Conservation (phyloP, 2,888 invertebrate species). For the Macrophya alboannulata region DNA sequence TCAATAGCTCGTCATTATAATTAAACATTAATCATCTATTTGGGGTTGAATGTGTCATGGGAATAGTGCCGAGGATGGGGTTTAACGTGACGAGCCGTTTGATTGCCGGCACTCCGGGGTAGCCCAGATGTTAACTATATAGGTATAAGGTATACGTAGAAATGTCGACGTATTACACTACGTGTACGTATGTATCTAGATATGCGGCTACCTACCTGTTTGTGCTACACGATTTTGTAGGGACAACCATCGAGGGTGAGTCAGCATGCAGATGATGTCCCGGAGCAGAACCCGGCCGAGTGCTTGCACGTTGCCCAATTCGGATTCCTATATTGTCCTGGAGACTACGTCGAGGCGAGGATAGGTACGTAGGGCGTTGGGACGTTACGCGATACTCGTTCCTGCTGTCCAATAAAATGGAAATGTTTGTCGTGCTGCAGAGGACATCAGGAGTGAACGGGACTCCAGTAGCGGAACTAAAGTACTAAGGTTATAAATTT, state of each 20-base stretch:
- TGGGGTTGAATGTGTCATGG: constrained; percentile 39
- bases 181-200: background rate
- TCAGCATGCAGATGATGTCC: constrained; percentile 71
- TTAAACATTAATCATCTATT: constrained; percentile 67
- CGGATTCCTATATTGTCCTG: constrained; percentile 73
- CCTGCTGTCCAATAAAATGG: constrained; percentile 77
- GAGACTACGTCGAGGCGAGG: constrained; percentile 67
- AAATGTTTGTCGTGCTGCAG: constrained; percentile 75
- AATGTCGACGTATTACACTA: background rate
- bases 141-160: background rate
- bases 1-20: constrained; percentile 67
- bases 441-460: constrained; percentile 69
- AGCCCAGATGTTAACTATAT: constrained; percentile 6
- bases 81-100: constrained; percentile 46
- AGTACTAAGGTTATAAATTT: background rate
- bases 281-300: constrained; percentile 61
- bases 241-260: constrained; percentile 48
- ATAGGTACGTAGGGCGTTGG: constrained; percentile 58
- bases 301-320: constrained; percentile 75
- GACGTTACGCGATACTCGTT: constrained; percentile 43
- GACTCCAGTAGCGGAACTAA: constrained; percentile 52
- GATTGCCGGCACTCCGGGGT: constrained; percentile 11
- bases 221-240: constrained; percentile 19
- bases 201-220: background rate
- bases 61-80: constrained; percentile 2